Percentiles rank a stretch among this genome's conserved stretches.
These are phyloP conservation scores for Ceyx margarethae DNA, from an alignment of 2,113 vertebrate genomes.

Conservation along the genomic window DNA sequence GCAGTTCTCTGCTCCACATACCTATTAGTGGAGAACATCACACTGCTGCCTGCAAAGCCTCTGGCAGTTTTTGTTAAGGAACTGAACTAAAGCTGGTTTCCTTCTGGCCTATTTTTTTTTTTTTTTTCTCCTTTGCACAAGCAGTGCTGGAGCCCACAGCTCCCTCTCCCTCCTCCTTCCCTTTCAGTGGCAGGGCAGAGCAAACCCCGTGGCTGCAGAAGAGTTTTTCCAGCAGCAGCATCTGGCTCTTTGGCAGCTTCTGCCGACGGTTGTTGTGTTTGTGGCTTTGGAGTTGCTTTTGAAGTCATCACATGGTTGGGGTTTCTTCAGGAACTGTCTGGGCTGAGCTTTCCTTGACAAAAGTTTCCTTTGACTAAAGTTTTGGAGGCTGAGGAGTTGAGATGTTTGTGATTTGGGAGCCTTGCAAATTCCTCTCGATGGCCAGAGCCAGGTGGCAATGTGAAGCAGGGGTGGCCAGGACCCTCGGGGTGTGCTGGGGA, in stretches of 20 bases:
- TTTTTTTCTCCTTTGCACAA: not conserved
- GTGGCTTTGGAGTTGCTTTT: conserved; percentile 64
- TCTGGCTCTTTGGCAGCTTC: conserved; percentile 56
- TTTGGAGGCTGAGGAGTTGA: conserved; percentile 3
- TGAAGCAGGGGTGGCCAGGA: not conserved
- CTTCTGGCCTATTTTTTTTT: not conserved
- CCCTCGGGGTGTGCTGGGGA: not conserved
- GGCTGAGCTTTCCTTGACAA: conserved; percentile 43
- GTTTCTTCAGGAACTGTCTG: conserved; percentile 62
- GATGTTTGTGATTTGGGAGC: not conserved
- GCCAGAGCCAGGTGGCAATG: not conserved
- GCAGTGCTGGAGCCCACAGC: not conserved
- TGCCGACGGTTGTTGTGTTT: conserved; percentile 46
- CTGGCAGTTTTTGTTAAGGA: not conserved
- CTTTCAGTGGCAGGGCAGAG: not conserved
- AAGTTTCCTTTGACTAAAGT: conserved; percentile 40
- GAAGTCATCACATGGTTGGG: conserved; percentile 47
- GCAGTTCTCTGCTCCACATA: not conserved
- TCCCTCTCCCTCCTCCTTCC: not conserved
- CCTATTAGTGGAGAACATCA: not conserved
- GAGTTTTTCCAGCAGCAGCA: conserved; percentile 63
- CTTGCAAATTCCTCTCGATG: not conserved
- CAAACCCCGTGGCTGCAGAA: not conserved
- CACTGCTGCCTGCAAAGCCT: not conserved
- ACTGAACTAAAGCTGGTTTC: not conserved